phyloP scores from a whole-genome alignment of 2,888 invertebrate species.

The Spialia ferax region DNA sequence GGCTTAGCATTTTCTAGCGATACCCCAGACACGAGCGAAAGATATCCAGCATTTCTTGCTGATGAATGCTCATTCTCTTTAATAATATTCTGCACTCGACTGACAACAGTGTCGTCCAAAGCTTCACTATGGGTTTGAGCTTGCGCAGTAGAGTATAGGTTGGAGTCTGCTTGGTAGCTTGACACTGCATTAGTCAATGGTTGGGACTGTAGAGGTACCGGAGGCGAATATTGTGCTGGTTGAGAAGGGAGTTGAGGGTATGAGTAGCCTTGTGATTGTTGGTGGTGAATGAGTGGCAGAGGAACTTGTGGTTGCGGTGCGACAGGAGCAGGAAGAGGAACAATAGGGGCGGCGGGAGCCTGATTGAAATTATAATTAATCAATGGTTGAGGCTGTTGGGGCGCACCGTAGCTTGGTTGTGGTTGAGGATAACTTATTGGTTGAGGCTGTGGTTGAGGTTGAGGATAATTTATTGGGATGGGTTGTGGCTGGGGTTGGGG shows the following conservation, averaged over 20 bases:
- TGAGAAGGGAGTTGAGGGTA: conserved; percentile 50
- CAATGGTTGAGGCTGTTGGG: conserved; percentile 24
- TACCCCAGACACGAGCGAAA: conserved; percentile 75
- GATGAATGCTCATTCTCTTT: conserved; percentile 73
- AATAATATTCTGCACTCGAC: conserved; percentile 71
- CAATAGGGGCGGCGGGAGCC: conserved; percentile 30
- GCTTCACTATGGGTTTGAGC: conserved; percentile 63
- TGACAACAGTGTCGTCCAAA: conserved; percentile 70
- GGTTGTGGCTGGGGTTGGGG: conserved; percentile 22
- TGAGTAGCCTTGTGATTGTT: conserved; percentile 48
- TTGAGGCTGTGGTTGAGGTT: conserved; percentile 35
- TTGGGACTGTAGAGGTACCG: conserved; percentile 58
- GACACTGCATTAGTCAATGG: conserved; percentile 49
- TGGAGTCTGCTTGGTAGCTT: conserved; percentile 69
- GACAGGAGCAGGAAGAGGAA: conserved; percentile 39
- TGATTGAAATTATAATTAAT: conserved; percentile 39
- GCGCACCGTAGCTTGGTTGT: conserved; percentile 11
- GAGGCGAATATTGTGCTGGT: conserved; percentile 42
- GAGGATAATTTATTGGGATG: conserved; percentile 28
- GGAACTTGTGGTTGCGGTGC: conserved; percentile 40
- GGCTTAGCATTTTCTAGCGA: conserved; percentile 73
- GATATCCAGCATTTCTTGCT: conserved; percentile 73
- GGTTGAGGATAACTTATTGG: neutral
- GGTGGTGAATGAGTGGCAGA: conserved; percentile 39
- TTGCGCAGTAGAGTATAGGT: conserved; percentile 61